phyloP scores from a whole-genome alignment of 2,113 vertebrate species.

The Sorex araneus region DNA sequence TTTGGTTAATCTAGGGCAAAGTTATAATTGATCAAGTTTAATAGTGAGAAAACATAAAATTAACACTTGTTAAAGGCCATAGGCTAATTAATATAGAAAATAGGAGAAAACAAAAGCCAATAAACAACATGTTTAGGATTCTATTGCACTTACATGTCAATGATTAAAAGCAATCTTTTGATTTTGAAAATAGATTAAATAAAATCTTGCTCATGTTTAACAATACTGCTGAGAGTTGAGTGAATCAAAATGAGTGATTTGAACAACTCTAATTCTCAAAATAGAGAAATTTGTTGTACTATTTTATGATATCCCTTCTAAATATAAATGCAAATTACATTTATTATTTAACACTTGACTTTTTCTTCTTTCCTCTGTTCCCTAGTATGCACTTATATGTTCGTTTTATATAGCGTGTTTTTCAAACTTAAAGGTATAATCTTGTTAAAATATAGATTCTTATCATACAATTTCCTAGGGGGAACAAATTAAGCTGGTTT shows the following conservation, averaged over 20 bases:
- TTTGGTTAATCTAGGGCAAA: neutral
- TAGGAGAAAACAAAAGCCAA: neutral
- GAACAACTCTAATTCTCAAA: constrained; percentile 7
- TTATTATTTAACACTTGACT: neutral
- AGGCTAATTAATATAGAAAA: neutral
- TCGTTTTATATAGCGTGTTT: neutral
- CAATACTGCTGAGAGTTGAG: neutral
- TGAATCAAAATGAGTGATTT: neutral
- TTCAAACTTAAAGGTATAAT: neutral
- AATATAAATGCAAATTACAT: neutral
- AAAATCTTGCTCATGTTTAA: neutral
- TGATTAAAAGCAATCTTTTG: constrained; percentile 23
- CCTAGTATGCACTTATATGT: neutral
- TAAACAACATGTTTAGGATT: neutral
- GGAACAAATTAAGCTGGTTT: neutral
- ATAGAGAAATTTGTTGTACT: neutral
- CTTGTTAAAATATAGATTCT: neutral
- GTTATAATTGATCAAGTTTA: constrained; percentile 19
- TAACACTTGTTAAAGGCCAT: neutral
- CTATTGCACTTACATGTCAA: neutral
- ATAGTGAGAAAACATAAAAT: neutral
- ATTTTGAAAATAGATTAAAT: neutral
- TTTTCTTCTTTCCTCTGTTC: neutral
- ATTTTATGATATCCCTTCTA: neutral
- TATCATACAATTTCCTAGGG: neutral